phyloP scores from a whole-genome alignment of 2,797 vertebrate species.

The Chloroceryle inda region DNA sequence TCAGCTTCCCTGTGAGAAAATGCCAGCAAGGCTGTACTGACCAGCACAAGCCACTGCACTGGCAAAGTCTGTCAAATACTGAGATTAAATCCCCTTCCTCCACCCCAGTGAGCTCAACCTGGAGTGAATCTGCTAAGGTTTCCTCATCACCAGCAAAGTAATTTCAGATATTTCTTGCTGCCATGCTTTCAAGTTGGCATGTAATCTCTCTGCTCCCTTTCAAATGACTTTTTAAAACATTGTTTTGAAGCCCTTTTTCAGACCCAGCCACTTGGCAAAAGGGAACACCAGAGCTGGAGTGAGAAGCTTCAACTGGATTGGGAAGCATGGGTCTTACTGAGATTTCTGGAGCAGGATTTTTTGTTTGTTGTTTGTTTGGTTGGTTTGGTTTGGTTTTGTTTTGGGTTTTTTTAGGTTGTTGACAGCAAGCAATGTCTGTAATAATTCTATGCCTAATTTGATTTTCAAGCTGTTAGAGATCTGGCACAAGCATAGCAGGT shows the following conservation, averaged over 20 bases:
- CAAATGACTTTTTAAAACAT: constrained; percentile 2
- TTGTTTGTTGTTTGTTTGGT: neutral
- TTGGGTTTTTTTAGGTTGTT: neutral
- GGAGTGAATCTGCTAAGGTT: neutral
- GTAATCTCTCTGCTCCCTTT: neutral
- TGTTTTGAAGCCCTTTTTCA: constrained; percentile 12
- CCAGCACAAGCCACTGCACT: neutral
- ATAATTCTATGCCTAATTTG: constrained; percentile 55
- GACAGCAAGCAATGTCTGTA: constrained; percentile 15
- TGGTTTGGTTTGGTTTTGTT: no score
- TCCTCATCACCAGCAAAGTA: neutral
- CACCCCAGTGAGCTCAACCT: neutral
- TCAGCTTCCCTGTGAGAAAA: neutral
- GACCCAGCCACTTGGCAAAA: neutral
- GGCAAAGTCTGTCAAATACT: neutral
- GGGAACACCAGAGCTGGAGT: neutral
- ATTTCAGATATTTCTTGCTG: neutral
- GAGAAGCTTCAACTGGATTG: neutral
- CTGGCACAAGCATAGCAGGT: neutral
- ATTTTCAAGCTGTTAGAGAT: constrained; percentile 48
- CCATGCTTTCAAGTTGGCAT: neutral
- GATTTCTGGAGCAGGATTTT: neutral
- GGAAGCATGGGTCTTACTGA: neutral
- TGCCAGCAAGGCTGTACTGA: neutral
- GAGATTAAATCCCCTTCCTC: neutral